phyloP scores from a whole-genome alignment of 2,113 vertebrate species.

The Hiodon alosoides region DNA sequence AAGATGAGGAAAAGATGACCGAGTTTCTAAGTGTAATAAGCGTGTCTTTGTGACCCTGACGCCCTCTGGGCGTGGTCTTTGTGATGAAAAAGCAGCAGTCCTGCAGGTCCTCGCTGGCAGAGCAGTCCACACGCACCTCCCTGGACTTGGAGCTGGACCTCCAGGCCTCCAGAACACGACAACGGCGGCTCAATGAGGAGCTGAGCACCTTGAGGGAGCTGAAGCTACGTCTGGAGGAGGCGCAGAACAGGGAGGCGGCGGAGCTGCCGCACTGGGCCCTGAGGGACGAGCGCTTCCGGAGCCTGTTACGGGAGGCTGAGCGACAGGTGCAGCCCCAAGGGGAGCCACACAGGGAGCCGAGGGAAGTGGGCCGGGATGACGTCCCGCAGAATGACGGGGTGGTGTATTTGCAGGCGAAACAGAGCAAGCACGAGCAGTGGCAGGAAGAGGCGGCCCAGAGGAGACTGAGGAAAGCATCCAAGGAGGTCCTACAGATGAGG shows the following conservation, averaged over 20 bases:
- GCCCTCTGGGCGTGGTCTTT: not conserved
- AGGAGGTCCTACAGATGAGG: slow-evolving; percentile 87
- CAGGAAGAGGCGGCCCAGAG: slow-evolving; percentile 91
- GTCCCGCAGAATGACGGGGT: not conserved
- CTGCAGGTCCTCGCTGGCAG: slow-evolving; percentile 83
- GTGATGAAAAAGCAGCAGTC: slow-evolving; percentile 63
- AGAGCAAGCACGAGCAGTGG: slow-evolving; percentile 86
- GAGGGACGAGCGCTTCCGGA: slow-evolving; percentile 83
- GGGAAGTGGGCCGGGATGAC: not conserved
- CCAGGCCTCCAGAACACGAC: slow-evolving; percentile 91
- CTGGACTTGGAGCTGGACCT: slow-evolving; percentile 99
- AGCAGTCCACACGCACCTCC: slow-evolving; percentile 88
- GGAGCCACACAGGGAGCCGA: slow-evolving; percentile 57
- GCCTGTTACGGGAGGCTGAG: slow-evolving; percentile 86
- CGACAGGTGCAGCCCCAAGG: slow-evolving; percentile 80
- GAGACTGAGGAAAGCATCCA: slow-evolving; percentile 91
- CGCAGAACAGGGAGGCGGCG: slow-evolving; percentile 65
- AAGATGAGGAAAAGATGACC: no score
- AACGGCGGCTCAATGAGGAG: slow-evolving; percentile 91
- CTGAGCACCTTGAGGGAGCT: slow-evolving; percentile 80
- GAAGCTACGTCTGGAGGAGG: slow-evolving; percentile 86
- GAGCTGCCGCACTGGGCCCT: slow-evolving; percentile 88
- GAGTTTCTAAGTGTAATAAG: no score
- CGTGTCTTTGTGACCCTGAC: slow-evolving; percentile 1
- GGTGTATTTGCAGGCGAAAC: slow-evolving; percentile 65